phyloP scores from a whole-genome alignment of 1,140 invertebrate species.

The Pseudomyrmex gracilis region DNA sequence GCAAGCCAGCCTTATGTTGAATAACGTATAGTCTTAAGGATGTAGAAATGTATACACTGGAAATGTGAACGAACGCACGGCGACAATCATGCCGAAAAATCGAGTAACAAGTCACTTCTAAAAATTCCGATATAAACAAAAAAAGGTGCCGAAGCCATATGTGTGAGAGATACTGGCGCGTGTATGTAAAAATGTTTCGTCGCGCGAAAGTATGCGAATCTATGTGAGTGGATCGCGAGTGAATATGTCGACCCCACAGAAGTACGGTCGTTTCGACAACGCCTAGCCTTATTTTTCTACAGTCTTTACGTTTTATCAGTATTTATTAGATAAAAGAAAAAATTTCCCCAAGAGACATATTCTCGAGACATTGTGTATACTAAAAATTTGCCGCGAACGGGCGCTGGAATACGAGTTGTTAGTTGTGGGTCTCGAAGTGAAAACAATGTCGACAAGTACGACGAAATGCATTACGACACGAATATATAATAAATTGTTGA shows the following conservation, averaged over 20 bases:
- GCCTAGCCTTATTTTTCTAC: slow-evolving; percentile 84
- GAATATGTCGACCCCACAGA: slow-evolving; percentile 46
- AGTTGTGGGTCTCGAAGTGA: slow-evolving; percentile 38
- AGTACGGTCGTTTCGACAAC: slow-evolving; percentile 70
- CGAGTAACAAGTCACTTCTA: slow-evolving; percentile 33
- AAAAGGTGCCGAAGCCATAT: not conserved
- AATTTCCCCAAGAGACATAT: slow-evolving; percentile 50
- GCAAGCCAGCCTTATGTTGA: slow-evolving; percentile 84
- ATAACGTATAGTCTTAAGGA: slow-evolving; percentile 75
- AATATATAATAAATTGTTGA: not conserved
- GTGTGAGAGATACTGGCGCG: not conserved
- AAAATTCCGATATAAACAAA: not conserved
- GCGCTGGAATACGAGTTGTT: slow-evolving; percentile 63
- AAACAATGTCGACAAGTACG: not conserved
- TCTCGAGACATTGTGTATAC: slow-evolving; percentile 62
- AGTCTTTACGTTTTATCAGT: slow-evolving; percentile 81
- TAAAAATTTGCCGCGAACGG: slow-evolving; percentile 62
- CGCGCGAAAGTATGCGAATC: not conserved
- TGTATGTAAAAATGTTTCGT: not conserved
- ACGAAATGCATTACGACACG: not conserved
- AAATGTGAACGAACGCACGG: not conserved
- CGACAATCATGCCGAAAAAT: slow-evolving; percentile 19
- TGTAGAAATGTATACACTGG: slow-evolving; percentile 35
- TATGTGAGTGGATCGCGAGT: slow-evolving; percentile 19
- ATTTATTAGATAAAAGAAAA: slow-evolving; percentile 74